Evolutionary conservation across 2,797 vertebrate genomes (phyloP).

Genomic region (Micropoecilia bifurca): DNA sequence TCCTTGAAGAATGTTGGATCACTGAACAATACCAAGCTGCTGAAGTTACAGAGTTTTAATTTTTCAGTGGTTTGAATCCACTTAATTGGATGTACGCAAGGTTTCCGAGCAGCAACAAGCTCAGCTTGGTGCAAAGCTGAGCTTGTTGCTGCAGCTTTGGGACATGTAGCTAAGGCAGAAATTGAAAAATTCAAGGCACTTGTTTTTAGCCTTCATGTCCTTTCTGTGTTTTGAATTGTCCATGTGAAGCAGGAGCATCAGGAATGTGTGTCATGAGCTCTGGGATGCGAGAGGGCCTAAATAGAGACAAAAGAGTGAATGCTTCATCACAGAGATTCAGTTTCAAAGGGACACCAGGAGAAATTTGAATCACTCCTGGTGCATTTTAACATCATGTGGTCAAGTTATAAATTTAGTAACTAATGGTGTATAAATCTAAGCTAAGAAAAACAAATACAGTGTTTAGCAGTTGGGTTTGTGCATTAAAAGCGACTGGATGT

Average conservation of each 20-base stretch:
- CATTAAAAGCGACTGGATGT: background rate
- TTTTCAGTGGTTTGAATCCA: background rate
- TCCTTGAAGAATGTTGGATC: background rate
- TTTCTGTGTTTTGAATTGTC: slow-evolving; percentile 17
- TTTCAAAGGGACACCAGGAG: slow-evolving; percentile 23
- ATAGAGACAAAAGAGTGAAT: slow-evolving; percentile 42
- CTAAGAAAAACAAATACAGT: slow-evolving; percentile 4
- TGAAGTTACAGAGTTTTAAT: background rate
- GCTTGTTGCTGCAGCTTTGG: background rate
- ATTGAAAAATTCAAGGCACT: background rate
- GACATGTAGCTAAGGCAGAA: background rate
- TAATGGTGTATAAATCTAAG: slow-evolving; percentile 6
- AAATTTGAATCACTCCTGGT: slow-evolving; percentile 1
- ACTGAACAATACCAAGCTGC: background rate
- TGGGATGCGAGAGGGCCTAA: slow-evolving; percentile 40
- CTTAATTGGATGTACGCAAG: background rate
- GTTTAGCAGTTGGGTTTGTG: background rate
- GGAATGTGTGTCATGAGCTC: slow-evolving; percentile 55
- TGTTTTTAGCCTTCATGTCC: background rate
- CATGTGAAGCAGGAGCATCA: slow-evolving; percentile 10
- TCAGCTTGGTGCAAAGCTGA: too few relatives aligned
- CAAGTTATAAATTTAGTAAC: background rate
- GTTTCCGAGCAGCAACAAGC: too few relatives aligned
- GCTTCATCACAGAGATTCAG: slow-evolving; percentile 28
- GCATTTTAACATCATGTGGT: slow-evolving; percentile 9